Evolutionary conservation across 2,113 vertebrate genomes (phyloP).

Genomic region (Oreochromis tanganicae): DNA sequence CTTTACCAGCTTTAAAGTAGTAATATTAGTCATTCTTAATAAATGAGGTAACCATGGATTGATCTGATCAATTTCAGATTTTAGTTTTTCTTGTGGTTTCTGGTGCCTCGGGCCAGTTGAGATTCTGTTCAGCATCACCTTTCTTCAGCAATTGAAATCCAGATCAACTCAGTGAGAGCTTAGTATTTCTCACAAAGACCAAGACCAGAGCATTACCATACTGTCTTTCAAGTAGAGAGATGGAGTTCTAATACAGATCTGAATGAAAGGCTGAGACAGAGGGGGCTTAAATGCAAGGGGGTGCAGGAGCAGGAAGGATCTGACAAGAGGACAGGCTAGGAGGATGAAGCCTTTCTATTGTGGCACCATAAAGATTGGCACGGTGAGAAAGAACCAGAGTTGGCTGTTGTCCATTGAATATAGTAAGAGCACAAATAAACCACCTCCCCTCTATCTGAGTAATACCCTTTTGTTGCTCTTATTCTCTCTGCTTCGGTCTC

Average conservation of each 20-base stretch:
- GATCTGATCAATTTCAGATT: not conserved
- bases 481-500: not conserved
- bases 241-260: not conserved
- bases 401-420: constrained; percentile 2
- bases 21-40: not conserved
- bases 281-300: not conserved
- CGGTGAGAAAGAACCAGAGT: not conserved
- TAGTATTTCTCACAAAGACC: constrained; percentile 13
- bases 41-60: not conserved
- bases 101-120: not conserved
- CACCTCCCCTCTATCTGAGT: not conserved
- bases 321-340: not conserved
- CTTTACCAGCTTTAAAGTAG: not conserved
- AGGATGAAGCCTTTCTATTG: not conserved
- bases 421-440: not conserved
- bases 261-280: constrained; percentile 21
- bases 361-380: not conserved
- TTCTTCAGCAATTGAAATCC: constrained; percentile 14
- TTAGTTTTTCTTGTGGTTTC: not conserved
- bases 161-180: constrained; percentile 33
- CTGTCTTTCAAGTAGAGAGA: constrained; percentile 10
- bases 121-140: not conserved
- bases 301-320: not conserved
- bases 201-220: constrained; percentile 16
- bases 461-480: not conserved